Evolutionary conservation across 1,140 invertebrate genomes (phyloP).

Genomic region (Musca domestica): DNA sequence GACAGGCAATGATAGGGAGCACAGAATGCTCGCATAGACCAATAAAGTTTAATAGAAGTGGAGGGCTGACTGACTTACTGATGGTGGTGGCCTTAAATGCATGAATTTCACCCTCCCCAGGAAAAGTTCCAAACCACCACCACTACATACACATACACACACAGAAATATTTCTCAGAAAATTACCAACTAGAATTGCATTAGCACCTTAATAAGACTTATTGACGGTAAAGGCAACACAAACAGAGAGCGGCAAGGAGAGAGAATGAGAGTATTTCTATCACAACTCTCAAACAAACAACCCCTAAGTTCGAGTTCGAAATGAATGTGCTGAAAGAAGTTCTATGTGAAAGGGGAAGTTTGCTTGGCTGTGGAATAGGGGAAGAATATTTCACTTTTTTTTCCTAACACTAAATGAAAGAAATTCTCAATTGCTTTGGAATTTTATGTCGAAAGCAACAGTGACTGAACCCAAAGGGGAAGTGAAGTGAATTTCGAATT

Average conservation of each 20-base stretch:
- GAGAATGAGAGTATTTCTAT: background rate
- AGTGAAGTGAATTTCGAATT: too few species aligned
- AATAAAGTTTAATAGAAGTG: conserved; percentile 4
- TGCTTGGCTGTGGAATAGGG: too few species aligned
- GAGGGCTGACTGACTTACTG: too few species aligned
- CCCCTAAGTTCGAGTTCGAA: background rate
- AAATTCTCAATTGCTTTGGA: too few species aligned
- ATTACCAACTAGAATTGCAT: conserved; percentile 19
- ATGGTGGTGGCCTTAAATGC: too few species aligned
- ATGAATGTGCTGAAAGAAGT: background rate
- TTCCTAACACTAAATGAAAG: too few species aligned
- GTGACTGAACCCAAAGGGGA: too few species aligned
- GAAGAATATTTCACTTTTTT: too few species aligned
- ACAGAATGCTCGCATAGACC: background rate
- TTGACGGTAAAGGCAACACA: background rate
- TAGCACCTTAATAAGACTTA: conserved; percentile 6
- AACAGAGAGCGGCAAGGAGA: background rate
- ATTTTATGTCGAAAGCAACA: too few species aligned
- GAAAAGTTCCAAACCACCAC: conserved; percentile 10
- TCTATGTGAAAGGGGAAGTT: too few species aligned
- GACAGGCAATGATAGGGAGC: too few species aligned
- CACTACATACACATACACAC: background rate
- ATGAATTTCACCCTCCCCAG: conserved; percentile 3
- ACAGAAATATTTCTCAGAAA: background rate
- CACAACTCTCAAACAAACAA: background rate